A percentile compares a stretch with the other conserved stretches of the same genome.
Evolutionary conservation across 2,888 invertebrate species (phyloP).

Genomic region (Phortica magna): DNA sequence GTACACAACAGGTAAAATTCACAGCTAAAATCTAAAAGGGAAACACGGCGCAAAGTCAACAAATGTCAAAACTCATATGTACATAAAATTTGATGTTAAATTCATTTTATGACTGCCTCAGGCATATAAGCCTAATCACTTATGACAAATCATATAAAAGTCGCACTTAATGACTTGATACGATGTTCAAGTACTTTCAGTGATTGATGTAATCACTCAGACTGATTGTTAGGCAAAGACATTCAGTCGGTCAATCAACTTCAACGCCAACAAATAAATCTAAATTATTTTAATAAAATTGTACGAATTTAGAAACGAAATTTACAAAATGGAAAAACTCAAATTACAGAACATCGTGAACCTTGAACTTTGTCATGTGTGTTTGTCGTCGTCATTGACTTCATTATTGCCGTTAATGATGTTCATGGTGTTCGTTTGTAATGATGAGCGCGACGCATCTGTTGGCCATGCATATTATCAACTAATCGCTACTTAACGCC

Average conservation of each 20-base stretch:
- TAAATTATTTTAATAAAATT: too few relatives aligned
- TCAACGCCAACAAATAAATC: neutral
- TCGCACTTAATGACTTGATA: neutral
- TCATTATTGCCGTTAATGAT: neutral
- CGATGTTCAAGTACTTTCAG: neutral
- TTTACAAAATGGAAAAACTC: neutral
- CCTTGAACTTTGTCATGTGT: constrained; percentile 40
- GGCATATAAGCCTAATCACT: neutral
- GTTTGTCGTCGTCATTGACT: constrained; percentile 5
- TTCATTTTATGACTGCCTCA: neutral
- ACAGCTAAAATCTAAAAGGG: too few relatives aligned
- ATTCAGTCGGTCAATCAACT: neutral
- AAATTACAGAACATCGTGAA: constrained; percentile 32
- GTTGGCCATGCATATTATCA: neutral
- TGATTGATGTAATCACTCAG: neutral
- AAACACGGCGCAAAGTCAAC: neutral
- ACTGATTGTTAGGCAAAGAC: neutral
- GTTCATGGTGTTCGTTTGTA: neutral
- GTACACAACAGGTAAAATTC: too few relatives aligned
- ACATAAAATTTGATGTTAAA: neutral
- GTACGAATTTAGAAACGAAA: neutral
- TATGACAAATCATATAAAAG: neutral
- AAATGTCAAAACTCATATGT: neutral
- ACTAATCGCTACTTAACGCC: constrained; percentile 17
- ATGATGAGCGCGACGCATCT: neutral